Evolutionary conservation across 2,888 invertebrate species (phyloP).

Genomic region (Rhopalosiphum nymphaeae): DNA sequence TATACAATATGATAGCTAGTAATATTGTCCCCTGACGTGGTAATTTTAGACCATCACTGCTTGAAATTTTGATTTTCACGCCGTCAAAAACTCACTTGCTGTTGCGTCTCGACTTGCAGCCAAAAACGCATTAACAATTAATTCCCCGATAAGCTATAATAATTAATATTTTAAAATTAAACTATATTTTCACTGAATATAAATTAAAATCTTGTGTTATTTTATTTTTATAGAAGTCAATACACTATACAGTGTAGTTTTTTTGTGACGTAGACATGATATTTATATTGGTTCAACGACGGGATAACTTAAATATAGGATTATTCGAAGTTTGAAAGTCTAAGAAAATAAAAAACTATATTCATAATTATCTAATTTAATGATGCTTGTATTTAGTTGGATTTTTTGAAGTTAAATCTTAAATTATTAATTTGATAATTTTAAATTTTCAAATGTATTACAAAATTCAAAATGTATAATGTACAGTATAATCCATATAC

Average conservation of each 20-base stretch:
- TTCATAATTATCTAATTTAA: too few relatives aligned
- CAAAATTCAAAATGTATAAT: background rate
- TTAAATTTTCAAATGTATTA: background rate
- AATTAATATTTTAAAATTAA: background rate
- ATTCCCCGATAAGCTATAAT: background rate
- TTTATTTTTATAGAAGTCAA: background rate
- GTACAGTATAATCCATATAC: too few relatives aligned
- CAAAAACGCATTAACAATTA: background rate
- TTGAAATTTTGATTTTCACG: background rate
- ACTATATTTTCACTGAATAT: background rate
- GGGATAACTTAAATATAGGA: too few relatives aligned
- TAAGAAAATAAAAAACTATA: too few relatives aligned
- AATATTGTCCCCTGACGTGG: background rate
- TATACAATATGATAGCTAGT: background rate
- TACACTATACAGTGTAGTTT: background rate
- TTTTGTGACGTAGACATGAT: background rate
- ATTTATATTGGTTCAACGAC: background rate
- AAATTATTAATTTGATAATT: background rate
- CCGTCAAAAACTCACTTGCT: background rate
- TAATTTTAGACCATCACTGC: background rate
- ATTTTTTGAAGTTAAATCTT: too few relatives aligned
- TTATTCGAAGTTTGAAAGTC: too few relatives aligned
- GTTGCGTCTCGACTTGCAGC: background rate
- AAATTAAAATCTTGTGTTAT: background rate
- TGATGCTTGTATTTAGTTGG: too few relatives aligned